Percentiles rank a stretch among this genome's conserved stretches.
phyloP scores from a whole-genome alignment of 2,888 invertebrate species.

The Agrenia bidenticulata region DNA sequence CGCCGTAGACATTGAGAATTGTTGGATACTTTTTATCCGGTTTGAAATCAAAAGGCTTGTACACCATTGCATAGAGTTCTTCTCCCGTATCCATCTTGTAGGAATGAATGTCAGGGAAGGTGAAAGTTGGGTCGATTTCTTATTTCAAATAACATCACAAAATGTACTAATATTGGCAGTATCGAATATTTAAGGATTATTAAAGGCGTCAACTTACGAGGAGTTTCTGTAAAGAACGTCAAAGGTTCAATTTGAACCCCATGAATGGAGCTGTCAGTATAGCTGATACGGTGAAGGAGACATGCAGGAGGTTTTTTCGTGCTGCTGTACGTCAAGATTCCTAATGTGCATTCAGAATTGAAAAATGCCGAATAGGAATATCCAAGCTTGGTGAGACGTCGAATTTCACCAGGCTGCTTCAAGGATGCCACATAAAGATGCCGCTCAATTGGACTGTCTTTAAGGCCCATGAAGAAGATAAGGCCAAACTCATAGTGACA shows the following conservation, averaged over 20 bases:
- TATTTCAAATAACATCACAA: neutral
- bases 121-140: slow-evolving; percentile 56
- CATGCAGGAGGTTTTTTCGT: slow-evolving; percentile 48
- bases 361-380: slow-evolving; percentile 82
- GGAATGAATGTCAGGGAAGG: slow-evolving; percentile 66
- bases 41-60: slow-evolving; percentile 71
- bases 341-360: slow-evolving; percentile 67
- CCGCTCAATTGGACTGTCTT: slow-evolving; percentile 87
- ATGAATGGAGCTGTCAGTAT: slow-evolving; percentile 69
- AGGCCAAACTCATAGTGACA: slow-evolving; percentile 75
- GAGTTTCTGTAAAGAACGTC: slow-evolving; percentile 71
- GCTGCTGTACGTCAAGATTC: slow-evolving; percentile 63
- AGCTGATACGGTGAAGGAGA: slow-evolving; percentile 66
- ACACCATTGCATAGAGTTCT: slow-evolving; percentile 81
- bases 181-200: slow-evolving; percentile 2
- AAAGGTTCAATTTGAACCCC: slow-evolving; percentile 68
- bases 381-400: slow-evolving; percentile 45
- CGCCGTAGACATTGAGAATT: slow-evolving; percentile 94
- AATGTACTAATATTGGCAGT: neutral
- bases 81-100: slow-evolving; percentile 60
- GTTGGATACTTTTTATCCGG: slow-evolving; percentile 78
- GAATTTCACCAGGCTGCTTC: slow-evolving; percentile 69
- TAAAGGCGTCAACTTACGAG: slow-evolving; percentile 55
- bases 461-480: slow-evolving; percentile 87
- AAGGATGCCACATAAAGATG: slow-evolving; percentile 85